A percentile compares a stretch with the other conserved stretches of the same genome.
phyloP scores from a whole-genome alignment of 2,797 vertebrate species.

The Gastrophryne carolinensis region DNA sequence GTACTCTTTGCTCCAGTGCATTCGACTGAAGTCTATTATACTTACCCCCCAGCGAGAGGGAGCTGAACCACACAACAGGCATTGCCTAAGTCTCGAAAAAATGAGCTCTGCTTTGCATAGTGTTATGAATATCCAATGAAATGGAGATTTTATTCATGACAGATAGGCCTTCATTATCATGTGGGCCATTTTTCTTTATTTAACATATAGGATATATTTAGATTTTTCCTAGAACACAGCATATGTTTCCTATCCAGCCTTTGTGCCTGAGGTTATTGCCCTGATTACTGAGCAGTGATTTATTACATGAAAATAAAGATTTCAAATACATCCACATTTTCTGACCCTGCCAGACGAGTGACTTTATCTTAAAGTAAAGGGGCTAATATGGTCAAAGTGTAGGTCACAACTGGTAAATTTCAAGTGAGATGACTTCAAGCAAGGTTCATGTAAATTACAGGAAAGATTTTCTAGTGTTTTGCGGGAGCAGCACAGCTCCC shows the following conservation, averaged over 20 bases:
- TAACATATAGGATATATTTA: background rate
- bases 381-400: too few relatives aligned
- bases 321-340: background rate
- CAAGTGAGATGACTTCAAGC: too few relatives aligned
- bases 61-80: background rate
- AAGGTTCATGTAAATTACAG: too few relatives aligned
- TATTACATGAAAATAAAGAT: background rate
- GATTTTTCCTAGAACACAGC: background rate
- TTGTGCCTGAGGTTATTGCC: background rate
- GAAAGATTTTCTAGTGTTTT: too few relatives aligned
- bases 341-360: background rate
- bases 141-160: background rate
- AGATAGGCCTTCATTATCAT: background rate
- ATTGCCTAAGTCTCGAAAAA: background rate
- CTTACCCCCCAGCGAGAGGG: background rate
- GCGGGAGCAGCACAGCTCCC: too few relatives aligned
- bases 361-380: too few relatives aligned
- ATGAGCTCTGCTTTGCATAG: background rate
- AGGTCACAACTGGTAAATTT: too few relatives aligned
- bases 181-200: background rate
- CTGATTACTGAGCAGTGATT: background rate
- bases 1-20: constrained; percentile 1
- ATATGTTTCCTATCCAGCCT: background rate
- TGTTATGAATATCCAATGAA: background rate
- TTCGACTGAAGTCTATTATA: constrained; percentile 7